These are phyloP conservation scores for Deroptyus accipitrinus DNA, from an alignment of 2,113 vertebrate species.

Conservation along the genomic window DNA sequence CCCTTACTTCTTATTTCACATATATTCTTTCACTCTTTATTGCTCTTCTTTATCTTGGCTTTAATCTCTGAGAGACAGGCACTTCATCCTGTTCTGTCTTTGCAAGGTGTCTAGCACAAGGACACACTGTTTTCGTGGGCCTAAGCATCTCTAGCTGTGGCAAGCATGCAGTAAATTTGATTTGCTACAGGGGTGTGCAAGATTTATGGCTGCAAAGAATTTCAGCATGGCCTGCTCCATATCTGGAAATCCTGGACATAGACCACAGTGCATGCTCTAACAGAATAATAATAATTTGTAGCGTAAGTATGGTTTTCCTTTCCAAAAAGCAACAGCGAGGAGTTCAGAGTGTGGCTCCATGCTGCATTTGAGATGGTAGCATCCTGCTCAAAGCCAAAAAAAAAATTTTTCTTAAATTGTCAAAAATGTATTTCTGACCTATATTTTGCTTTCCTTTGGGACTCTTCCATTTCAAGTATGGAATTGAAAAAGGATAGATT, in stretches of 20 bases:
- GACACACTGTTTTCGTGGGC: background rate
- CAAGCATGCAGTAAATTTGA: background rate
- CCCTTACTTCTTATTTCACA: background rate
- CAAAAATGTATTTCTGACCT: background rate
- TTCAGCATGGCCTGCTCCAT: background rate
- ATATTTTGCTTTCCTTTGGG: background rate
- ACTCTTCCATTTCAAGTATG: background rate
- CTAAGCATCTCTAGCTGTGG: background rate
- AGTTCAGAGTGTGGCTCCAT: background rate
- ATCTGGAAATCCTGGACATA: background rate
- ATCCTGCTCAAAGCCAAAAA: background rate
- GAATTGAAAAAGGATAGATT: background rate
- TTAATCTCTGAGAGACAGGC: background rate
- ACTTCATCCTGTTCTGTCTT: background rate
- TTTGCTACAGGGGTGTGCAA: background rate
- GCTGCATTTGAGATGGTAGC: background rate
- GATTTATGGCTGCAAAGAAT: background rate
- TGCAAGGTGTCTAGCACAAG: background rate
- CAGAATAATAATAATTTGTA: background rate
- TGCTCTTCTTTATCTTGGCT: background rate
- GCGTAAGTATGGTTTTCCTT: background rate
- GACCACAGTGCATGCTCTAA: background rate
- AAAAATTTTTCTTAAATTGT: background rate
- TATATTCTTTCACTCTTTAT: background rate
- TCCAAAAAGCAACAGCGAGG: background rate